Percentiles rank a stretch among this genome's conserved stretches.
Conservation (phyloP, 2,888 invertebrate species). For the Kryphioiulus occultus region DNA sequence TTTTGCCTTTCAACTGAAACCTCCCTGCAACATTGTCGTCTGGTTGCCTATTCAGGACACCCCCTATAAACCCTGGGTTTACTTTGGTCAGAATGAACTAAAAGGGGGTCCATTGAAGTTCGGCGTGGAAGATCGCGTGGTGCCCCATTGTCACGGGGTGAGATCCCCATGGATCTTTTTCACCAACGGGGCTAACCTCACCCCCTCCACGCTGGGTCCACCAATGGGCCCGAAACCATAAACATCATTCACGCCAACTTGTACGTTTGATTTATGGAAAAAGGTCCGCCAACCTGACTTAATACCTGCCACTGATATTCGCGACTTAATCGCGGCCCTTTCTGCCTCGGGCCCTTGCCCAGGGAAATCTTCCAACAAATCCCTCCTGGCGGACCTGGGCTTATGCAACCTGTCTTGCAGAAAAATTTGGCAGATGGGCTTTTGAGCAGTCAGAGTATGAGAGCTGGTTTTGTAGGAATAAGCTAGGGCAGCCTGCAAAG, state of each 20-base stretch:
- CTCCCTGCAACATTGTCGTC: slow-evolving; percentile 2
- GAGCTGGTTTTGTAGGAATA: no score
- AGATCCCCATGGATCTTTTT: slow-evolving; percentile 41
- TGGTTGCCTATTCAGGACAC: slow-evolving; percentile 4
- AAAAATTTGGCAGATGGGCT: neutral
- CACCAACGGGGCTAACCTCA: slow-evolving; percentile 20
- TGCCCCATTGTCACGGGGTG: slow-evolving; percentile 37
- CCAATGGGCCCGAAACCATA: slow-evolving; percentile 39
- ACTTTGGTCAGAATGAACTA: slow-evolving; percentile 26
- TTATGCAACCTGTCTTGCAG: neutral
- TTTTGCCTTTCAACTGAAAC: neutral
- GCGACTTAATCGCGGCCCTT: slow-evolving; percentile 15
- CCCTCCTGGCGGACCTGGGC: neutral
- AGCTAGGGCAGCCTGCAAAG: no score
- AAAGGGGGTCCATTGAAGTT: slow-evolving; percentile 35
- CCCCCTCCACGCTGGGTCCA: neutral
- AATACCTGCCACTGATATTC: slow-evolving; percentile 31
- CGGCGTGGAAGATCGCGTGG: slow-evolving; percentile 44
- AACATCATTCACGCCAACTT: slow-evolving; percentile 44
- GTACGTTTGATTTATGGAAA: slow-evolving; percentile 37
- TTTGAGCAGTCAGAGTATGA: no score
- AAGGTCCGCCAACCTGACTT: slow-evolving; percentile 29
- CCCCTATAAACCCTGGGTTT: neutral
- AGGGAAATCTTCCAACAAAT: neutral
- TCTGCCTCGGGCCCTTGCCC: neutral